phyloP scores from a whole-genome alignment of 2,797 vertebrate species.

The Huso huso region DNA sequence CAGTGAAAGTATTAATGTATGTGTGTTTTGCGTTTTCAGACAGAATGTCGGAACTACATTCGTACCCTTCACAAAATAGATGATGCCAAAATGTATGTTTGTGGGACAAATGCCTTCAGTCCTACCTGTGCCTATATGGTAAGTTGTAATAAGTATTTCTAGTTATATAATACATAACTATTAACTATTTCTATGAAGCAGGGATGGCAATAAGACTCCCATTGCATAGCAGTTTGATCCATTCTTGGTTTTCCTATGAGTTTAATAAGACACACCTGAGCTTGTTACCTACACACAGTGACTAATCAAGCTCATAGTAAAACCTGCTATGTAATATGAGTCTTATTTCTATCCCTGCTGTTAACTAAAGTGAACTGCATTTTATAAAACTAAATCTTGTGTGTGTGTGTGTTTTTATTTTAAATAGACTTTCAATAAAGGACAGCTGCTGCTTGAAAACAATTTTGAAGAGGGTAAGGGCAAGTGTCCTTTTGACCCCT shows the following conservation, averaged over 20 bases:
- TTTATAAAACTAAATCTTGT: not conserved
- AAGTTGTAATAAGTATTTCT: slow-evolving; percentile 24
- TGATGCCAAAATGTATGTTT: slow-evolving; percentile 52
- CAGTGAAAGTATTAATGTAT: not conserved
- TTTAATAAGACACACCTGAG: too few relatives aligned
- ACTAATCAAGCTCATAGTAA: too few relatives aligned
- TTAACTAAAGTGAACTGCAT: too few relatives aligned
- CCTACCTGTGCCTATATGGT: slow-evolving; percentile 66
- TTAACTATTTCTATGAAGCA: too few relatives aligned
- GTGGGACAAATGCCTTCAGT: slow-evolving; percentile 68
- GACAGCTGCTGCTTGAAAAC: slow-evolving; percentile 51
- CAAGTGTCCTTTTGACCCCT: slow-evolving; percentile 70
- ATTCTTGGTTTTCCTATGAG: too few relatives aligned
- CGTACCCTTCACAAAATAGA: slow-evolving; percentile 57
- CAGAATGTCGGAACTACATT: slow-evolving; percentile 71
- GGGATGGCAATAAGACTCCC: too few relatives aligned
- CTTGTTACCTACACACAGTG: too few relatives aligned
- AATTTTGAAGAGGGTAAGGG: slow-evolving; percentile 61
- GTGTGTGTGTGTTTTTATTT: slow-evolving; percentile 27
- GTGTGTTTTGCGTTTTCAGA: slow-evolving; percentile 46
- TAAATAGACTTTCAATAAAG: slow-evolving; percentile 47
- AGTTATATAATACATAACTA: too few relatives aligned
- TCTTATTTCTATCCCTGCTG: too few relatives aligned
- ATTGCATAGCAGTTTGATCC: too few relatives aligned
- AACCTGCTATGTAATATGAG: too few relatives aligned